Evolutionary conservation across 2,888 invertebrate genomes (phyloP).

Genomic region (Carpatolechia fugitivella): DNA sequence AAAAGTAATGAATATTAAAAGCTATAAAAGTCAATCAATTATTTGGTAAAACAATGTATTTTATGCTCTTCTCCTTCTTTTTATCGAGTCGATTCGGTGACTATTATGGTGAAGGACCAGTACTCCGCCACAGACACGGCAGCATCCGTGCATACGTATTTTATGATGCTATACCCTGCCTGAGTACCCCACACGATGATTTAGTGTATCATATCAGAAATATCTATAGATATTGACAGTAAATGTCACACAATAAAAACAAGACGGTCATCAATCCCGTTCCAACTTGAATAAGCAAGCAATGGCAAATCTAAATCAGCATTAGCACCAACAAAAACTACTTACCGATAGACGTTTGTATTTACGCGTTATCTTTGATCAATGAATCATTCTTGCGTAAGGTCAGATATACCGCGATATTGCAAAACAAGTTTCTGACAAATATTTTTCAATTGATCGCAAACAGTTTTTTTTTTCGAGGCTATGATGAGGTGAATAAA

Average conservation of each 20-base stretch:
- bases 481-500: too few relatives aligned
- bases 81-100: too few relatives aligned
- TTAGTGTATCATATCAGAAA: neutral
- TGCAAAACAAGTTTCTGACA: slow-evolving; percentile 7
- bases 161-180: too few relatives aligned
- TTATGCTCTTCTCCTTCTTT: too few relatives aligned
- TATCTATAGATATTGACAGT: neutral
- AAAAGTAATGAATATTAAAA: too few relatives aligned
- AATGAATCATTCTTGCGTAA: slow-evolving; percentile 17
- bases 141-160: too few relatives aligned
- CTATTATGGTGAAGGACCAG: too few relatives aligned
- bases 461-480: too few relatives aligned
- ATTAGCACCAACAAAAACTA: neutral
- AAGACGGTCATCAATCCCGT: neutral
- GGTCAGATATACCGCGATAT: neutral
- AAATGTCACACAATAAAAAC: neutral
- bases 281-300: neutral
- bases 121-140: too few relatives aligned
- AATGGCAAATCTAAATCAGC: too few relatives aligned
- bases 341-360: neutral
- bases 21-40: too few relatives aligned
- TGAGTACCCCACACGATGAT: neutral
- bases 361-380: slow-evolving; percentile 5
- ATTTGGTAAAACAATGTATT: too few relatives aligned
- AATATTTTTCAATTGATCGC: neutral